phyloP scores from a whole-genome alignment of 2,888 invertebrate genomes.

The Platynereis dumerilii region DNA sequence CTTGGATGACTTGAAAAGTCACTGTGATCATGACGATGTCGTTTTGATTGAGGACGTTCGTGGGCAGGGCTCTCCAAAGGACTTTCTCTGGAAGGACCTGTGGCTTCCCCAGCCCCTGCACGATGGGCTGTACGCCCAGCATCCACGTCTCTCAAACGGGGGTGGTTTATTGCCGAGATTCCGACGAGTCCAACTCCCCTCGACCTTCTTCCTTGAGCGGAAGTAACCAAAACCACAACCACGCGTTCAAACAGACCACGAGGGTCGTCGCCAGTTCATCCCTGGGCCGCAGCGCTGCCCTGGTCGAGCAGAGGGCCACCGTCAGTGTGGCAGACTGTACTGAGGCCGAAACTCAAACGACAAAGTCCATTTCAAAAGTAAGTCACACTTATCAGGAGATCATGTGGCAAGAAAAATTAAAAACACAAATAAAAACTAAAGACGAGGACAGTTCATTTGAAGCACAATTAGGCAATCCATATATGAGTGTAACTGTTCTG shows the following conservation, averaged over 20 bases:
- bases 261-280: neutral
- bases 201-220: slow-evolving; percentile 13
- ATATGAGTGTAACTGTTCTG: too few species aligned
- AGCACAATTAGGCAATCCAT: too few species aligned
- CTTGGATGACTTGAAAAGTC: too few species aligned
- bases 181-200: slow-evolving; percentile 51
- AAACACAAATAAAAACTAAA: neutral
- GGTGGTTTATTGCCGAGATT: slow-evolving; percentile 56
- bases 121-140: slow-evolving; percentile 61
- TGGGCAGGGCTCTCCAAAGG: too few species aligned
- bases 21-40: too few species aligned
- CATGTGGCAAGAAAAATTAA: neutral
- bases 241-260: neutral
- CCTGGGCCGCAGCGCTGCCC: neutral
- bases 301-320: neutral
- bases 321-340: slow-evolving; percentile 5
- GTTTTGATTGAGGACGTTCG: too few species aligned
- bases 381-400: neutral
- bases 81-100: too few species aligned
- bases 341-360: slow-evolving; percentile 37
- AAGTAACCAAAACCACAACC: slow-evolving; percentile 31
- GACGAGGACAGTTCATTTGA: too few species aligned
- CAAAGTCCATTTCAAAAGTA: slow-evolving; percentile 33
- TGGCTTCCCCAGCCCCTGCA: neutral
- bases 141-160: slow-evolving; percentile 58